These are phyloP conservation scores for Zaprionus davidi DNA, from an alignment of 1,140 invertebrate genomes.

Conservation along the genomic window DNA sequence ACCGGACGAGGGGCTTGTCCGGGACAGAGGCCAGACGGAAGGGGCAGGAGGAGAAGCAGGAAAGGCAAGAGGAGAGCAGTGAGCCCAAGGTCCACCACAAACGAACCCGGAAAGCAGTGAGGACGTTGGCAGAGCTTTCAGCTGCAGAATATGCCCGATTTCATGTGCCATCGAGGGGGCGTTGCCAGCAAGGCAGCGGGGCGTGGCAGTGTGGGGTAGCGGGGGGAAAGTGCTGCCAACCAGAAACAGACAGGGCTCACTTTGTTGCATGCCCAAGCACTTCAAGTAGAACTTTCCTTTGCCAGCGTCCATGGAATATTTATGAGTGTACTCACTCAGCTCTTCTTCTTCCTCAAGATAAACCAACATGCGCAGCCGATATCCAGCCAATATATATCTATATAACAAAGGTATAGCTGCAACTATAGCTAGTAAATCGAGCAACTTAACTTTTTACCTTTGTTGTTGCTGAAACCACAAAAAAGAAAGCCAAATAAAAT, in stretches of 20 bases:
- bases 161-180: not conserved
- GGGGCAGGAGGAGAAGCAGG: not conserved
- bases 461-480: not conserved
- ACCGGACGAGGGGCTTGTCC: not conserved
- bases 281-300: conserved; percentile 20
- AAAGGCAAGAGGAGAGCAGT: not conserved
- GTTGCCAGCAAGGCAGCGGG: not conserved
- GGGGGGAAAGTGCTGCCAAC: not conserved
- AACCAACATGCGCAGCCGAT: not conserved
- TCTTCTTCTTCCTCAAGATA: not conserved
- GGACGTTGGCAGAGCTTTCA: conserved; percentile 41
- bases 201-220: not conserved
- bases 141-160: conserved; percentile 35
- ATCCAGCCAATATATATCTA: not conserved
- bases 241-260: conserved; percentile 15
- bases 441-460: not conserved
- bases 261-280: conserved; percentile 37
- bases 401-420: not conserved
- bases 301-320: conserved; percentile 33
- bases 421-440: not conserved
- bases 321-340: conserved; percentile 12
- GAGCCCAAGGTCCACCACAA: conserved; percentile 24
- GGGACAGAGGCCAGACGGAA: not conserved
- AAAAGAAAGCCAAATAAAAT: not conserved
- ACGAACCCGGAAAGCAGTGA: conserved; percentile 38